Conservation (phyloP, 2,113 vertebrate species). For the Oreochromis spilurus region DNA sequence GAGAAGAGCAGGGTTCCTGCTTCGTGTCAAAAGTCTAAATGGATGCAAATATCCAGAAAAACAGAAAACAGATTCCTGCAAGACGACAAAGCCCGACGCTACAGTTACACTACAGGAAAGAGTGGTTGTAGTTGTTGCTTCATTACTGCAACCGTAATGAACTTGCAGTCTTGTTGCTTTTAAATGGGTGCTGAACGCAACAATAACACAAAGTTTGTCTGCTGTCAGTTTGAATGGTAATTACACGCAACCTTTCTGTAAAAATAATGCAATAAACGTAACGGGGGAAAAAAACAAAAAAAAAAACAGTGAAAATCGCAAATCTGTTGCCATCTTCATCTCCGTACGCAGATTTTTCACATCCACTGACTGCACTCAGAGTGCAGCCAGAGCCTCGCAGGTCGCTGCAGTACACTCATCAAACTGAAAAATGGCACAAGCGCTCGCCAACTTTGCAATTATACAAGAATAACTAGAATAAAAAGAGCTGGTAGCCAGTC, state of each 20-base stretch:
- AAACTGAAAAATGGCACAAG: fast-evolving
- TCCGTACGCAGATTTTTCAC: no score
- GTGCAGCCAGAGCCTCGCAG: neutral
- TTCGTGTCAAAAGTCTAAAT: neutral
- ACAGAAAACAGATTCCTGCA: neutral
- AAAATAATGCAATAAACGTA: neutral
- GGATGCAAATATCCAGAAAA: neutral
- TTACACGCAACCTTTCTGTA: neutral
- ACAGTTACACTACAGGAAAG: neutral
- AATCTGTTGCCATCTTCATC: neutral
- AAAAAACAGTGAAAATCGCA: fast-evolving
- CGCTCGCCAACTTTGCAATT: neutral
- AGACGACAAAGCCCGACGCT: neutral
- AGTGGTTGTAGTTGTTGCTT: neutral
- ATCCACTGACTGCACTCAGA: neutral
- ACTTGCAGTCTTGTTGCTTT: neutral
- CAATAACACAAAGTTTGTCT: neutral
- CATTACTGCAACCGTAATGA: neutral
- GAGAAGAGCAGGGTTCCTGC: neutral
- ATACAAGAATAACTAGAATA: neutral
- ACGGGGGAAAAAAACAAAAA: fast-evolving
- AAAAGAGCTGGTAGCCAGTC: neutral
- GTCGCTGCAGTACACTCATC: fast-evolving
- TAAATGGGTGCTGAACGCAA: neutral
- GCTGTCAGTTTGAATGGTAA: neutral